A percentile compares a stretch with the other conserved stretches of the same genome.
Conservation (phyloP, 2,888 invertebrate species). For the Lomographa bimaculata region DNA sequence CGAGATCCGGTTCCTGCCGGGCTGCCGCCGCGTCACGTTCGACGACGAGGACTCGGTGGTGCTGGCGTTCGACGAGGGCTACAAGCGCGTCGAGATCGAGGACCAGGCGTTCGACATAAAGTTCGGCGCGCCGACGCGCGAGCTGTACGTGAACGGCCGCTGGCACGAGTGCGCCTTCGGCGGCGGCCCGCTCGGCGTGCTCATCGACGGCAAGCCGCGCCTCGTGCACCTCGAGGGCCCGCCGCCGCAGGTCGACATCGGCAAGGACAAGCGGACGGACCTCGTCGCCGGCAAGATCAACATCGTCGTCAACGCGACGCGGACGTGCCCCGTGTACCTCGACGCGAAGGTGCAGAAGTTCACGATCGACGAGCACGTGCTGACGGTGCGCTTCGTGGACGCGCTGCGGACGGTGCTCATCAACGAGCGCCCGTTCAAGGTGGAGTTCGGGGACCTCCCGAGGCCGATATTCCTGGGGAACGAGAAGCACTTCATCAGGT, state of each 20-base stretch:
- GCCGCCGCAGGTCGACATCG: constrained; percentile 96
- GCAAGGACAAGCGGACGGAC: constrained; percentile 89
- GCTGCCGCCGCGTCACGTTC: constrained; percentile 88
- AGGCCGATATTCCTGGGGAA: constrained; percentile 89
- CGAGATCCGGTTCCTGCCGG: constrained; percentile 93
- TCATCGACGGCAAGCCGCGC: constrained; percentile 90
- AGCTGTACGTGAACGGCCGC: constrained; percentile 93
- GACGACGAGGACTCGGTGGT: constrained; percentile 89
- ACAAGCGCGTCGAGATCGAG: constrained; percentile 88
- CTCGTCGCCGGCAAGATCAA: constrained; percentile 93
- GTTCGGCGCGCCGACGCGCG: constrained; percentile 96
- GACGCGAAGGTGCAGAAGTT: constrained; percentile 93
- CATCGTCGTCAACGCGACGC: constrained; percentile 91
- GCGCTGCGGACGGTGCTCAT: constrained; percentile 89
- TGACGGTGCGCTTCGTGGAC: constrained; percentile 92
- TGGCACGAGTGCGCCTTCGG: constrained; percentile 97
- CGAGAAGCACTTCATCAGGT: constrained; percentile 91
- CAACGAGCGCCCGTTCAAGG: constrained; percentile 90
- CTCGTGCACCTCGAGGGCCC: constrained; percentile 94
- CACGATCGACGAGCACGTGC: constrained; percentile 87
- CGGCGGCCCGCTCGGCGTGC: constrained; percentile 91
- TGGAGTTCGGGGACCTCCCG: constrained; percentile 93
- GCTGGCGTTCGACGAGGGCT: constrained; percentile 86
- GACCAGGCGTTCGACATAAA: constrained; percentile 90
- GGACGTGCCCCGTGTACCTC: constrained; percentile 91